A percentile compares a stretch with the other conserved stretches of the same genome.
phyloP scores from a whole-genome alignment of 1,140 invertebrate genomes.

The Matsumurasca onukii region DNA sequence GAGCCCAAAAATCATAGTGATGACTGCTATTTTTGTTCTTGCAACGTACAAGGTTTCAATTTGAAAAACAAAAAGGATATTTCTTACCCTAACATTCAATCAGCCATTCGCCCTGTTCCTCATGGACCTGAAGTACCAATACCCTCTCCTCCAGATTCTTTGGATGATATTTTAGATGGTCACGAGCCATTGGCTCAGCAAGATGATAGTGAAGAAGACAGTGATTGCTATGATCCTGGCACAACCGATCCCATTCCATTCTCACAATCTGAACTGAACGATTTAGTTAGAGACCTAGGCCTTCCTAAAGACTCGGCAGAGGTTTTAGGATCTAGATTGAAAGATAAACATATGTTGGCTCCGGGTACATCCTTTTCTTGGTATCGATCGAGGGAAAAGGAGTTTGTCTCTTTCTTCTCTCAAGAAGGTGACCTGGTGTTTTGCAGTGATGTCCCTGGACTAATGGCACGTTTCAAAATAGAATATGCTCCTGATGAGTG shows the following conservation, averaged over 20 bases:
- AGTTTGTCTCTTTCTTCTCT: conserved; percentile 31
- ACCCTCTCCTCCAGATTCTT: conserved; percentile 29
- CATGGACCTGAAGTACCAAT: conserved; percentile 36
- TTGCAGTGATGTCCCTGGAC: conserved; percentile 35
- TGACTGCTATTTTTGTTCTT: conserved; percentile 41
- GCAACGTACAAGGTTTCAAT: conserved; percentile 35
- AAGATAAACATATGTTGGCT: conserved; percentile 35
- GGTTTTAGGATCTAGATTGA: conserved; percentile 36
- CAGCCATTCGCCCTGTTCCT: conserved; percentile 33
- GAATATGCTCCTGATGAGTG: conserved; percentile 23
- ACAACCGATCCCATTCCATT: conserved; percentile 16
- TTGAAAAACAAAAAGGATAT: conserved; percentile 38
- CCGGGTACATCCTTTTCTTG: conserved; percentile 22
- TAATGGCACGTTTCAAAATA: conserved; percentile 28
- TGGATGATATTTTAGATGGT: conserved; percentile 26
- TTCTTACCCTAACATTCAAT: conserved; percentile 31
- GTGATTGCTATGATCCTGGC: conserved; percentile 8
- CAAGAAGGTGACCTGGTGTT: conserved; percentile 33
- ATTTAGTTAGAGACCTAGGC: conserved; percentile 36
- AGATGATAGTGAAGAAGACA: conserved; percentile 17
- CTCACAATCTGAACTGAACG: conserved; percentile 31
- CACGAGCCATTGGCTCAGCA: conserved; percentile 17
- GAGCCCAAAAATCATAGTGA: conserved; percentile 38
- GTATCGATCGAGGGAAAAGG: conserved; percentile 31
- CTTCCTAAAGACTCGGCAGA: conserved; percentile 33